Evolutionary conservation across 2,888 invertebrate genomes (phyloP).

Genomic region (Galerucella calmariensis): DNA sequence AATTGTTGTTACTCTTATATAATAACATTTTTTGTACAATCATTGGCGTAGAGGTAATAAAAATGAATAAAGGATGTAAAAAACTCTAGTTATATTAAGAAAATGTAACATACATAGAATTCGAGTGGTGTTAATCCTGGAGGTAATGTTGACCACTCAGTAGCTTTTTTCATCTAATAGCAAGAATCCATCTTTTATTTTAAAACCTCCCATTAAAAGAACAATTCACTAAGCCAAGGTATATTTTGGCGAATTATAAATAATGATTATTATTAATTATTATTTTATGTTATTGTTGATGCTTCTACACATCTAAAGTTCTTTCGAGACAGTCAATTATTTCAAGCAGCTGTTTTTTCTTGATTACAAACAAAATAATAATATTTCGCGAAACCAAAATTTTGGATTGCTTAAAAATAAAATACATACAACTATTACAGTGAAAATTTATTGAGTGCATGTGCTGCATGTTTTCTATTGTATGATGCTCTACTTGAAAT

Average conservation of each 20-base stretch:
- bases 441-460: constrained; percentile 2
- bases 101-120: neutral
- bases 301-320: neutral
- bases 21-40: neutral
- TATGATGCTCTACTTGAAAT: neutral
- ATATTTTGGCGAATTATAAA: too few species aligned
- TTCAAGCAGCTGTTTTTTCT: neutral
- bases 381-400: neutral
- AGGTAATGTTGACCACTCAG: too few species aligned
- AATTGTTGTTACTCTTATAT: neutral
- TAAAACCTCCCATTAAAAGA: too few species aligned
- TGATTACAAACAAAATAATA: neutral
- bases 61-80: neutral
- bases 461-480: constrained; percentile 3
- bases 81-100: neutral
- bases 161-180: too few species aligned
- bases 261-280: too few species aligned
- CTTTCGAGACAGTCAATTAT: neutral
- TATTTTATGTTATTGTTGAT: too few species aligned
- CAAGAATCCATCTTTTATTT: too few species aligned
- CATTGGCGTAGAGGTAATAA: neutral
- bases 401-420: neutral
- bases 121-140: too few species aligned
- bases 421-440: neutral
- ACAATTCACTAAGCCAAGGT: too few species aligned